Evolutionary conservation across 2,113 vertebrate genomes (phyloP), one percentile per base, ranked within the genome.

Genomic region (Ammospiza nelsoni): DNA sequence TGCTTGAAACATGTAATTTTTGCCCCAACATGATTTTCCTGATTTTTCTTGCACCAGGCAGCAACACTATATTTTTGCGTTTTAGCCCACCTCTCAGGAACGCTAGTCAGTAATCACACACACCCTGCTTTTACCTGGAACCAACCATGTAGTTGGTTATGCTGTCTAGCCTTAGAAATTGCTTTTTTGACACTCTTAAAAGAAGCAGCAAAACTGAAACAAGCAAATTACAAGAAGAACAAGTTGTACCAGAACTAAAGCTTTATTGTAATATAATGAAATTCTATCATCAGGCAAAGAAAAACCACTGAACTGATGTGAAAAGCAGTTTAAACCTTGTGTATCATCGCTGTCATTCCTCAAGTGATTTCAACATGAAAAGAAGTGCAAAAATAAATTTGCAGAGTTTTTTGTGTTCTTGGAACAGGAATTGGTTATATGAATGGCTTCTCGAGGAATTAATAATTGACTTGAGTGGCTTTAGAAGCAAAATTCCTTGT

Each of bases 331-430:
- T 84, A 88, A 87, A 92, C 44, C 33, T 85, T 3, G 0, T 73
- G 33, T 62, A 91, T 73, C 84, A 84, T 43, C 31, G 25, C 58
- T 91, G 82, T 69, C 72, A 18, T 89, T 94, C 41, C 24, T 76
- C 85, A 63, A 91, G 69, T 74, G 84, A 71, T 95, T 94, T 79
- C 52, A 84, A 76, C 29, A 61, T 92, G 54, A 77, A 96, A 95
- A 84, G 55, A 74, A 5, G 9, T 63, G 39, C 44, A 92, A 94
- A 82, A 92, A 95, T 84, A 93, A 94, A 91, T 95, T 88, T 91
- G 12, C 52, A 71, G 57, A 68, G 21, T 4, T 86, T 89, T 87
- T 85, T 88, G 21, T 67, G 51, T 71, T 92, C 16, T 61, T 89
- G 54, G 33, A 92, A 71, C 37, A 62, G 23, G 52, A 91, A 51